Percentiles rank a stretch among this genome's conserved stretches.
Evolutionary conservation across 23 tunicate genomes (phyloP).

Genomic region (Styela plicata): DNA sequence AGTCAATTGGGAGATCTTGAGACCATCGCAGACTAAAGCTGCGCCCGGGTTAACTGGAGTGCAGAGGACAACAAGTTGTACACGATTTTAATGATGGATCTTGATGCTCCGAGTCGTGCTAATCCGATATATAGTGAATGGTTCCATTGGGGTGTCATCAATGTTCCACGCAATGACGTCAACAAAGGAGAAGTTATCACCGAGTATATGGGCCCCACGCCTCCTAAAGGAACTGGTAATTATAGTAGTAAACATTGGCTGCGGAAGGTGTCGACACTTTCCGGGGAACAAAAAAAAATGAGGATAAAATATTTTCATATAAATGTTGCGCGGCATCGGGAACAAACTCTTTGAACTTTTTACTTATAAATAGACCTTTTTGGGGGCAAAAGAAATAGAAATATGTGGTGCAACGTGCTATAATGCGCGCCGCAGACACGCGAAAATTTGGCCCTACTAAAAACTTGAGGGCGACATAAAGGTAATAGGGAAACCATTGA

Average conservation of each 20-base stretch:
- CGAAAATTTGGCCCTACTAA: too few relatives aligned
- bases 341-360: too few relatives aligned
- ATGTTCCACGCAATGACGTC: constrained; percentile 43
- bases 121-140: constrained; percentile 41
- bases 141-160: constrained; percentile 73
- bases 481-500: too few relatives aligned
- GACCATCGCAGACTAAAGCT: constrained; percentile 29
- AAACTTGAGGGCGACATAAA: too few relatives aligned
- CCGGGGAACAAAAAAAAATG: too few relatives aligned
- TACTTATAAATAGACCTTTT: too few relatives aligned
- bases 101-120: constrained; percentile 62
- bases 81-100: constrained; percentile 57
- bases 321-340: too few relatives aligned
- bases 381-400: too few relatives aligned
- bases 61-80: constrained; percentile 20
- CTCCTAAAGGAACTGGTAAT: constrained; percentile 50
- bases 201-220: constrained; percentile 48
- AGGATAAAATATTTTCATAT: too few relatives aligned
- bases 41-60: constrained; percentile 13
- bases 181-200: constrained; percentile 45
- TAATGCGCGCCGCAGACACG: too few relatives aligned
- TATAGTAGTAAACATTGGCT: not conserved
- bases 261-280: not conserved
- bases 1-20: constrained; percentile 29
- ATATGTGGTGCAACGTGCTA: too few relatives aligned